Percentiles rank a stretch among this genome's conserved stretches.
Conservation (phyloP, 2,113 vertebrate genomes). For the Calyptommatus sinebrachiatus region DNA sequence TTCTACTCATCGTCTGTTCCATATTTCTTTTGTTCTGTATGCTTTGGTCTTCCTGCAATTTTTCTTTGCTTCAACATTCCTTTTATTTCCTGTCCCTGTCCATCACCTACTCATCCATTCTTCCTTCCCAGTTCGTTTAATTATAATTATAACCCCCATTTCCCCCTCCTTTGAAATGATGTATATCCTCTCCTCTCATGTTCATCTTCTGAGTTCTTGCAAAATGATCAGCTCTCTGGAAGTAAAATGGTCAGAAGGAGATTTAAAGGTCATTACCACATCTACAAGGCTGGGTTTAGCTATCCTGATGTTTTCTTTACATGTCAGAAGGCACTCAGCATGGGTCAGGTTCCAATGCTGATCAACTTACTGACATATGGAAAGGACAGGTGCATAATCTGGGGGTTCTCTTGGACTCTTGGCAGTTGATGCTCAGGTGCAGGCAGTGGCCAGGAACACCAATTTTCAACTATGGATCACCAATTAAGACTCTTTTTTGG, state of each 20-base stretch:
- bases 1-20: background rate
- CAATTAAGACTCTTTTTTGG: no score
- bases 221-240: background rate
- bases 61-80: background rate
- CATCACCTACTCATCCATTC: background rate
- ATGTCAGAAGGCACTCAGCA: background rate
- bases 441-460: no score
- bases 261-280: background rate
- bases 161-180: background rate
- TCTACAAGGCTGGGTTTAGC: background rate
- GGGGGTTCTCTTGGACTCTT: no score
- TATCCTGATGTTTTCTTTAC: background rate
- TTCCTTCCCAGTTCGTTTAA: conserved; percentile 13
- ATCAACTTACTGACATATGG: no score
- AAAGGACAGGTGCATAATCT: no score
- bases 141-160: conserved; percentile 5
- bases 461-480: no score
- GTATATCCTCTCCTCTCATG: background rate
- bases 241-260: background rate
- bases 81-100: background rate
- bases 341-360: no score
- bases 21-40: background rate
- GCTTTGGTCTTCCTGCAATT: conserved; percentile 2
- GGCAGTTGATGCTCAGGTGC: no score
- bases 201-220: background rate